phyloP scores from a whole-genome alignment of 1,140 invertebrate species.

The Pseudomyrmex concolor region DNA sequence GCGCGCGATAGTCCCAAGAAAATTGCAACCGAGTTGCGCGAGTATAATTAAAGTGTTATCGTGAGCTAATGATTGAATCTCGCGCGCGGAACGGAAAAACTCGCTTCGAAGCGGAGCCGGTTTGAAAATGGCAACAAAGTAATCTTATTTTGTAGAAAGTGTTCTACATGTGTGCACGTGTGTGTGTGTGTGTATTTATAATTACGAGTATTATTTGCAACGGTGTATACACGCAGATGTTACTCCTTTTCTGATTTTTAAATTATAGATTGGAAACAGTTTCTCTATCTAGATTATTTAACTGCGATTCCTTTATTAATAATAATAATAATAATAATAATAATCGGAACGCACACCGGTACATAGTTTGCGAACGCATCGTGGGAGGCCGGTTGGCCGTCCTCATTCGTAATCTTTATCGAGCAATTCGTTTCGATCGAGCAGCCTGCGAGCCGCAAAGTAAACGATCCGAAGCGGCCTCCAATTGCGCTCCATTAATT shows the following conservation, averaged over 20 bases:
- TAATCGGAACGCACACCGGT: background rate
- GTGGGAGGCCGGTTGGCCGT: conserved; percentile 3
- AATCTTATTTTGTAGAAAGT: conserved; percentile 12
- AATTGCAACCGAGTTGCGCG: conserved; percentile 12
- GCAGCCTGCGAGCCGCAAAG: conserved; percentile 14
- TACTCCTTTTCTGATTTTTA: too few species aligned
- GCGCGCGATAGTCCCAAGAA: background rate
- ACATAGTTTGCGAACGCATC: background rate
- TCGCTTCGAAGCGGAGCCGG: background rate
- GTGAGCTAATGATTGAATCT: conserved; percentile 20
- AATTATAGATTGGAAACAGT: too few species aligned
- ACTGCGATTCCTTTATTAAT: too few species aligned
- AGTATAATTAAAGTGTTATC: conserved; percentile 37
- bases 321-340: background rate
- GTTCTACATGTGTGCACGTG: too few species aligned
- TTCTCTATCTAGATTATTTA: too few species aligned
- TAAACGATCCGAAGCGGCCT: conserved; percentile 29
- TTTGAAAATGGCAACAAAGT: conserved; percentile 10
- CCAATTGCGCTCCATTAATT: conserved; percentile 46
- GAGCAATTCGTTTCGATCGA: conserved; percentile 28
- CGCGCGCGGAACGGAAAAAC: conserved; percentile 10
- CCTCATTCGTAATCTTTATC: conserved; percentile 27
- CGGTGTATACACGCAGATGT: too few species aligned
- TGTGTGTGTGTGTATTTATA: too few species aligned
- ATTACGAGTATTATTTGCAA: too few species aligned